Percentiles rank a stretch among this genome's conserved stretches.
Evolutionary conservation across 2,797 vertebrate genomes (phyloP).

Genomic region (Eulemur coronatus): DNA sequence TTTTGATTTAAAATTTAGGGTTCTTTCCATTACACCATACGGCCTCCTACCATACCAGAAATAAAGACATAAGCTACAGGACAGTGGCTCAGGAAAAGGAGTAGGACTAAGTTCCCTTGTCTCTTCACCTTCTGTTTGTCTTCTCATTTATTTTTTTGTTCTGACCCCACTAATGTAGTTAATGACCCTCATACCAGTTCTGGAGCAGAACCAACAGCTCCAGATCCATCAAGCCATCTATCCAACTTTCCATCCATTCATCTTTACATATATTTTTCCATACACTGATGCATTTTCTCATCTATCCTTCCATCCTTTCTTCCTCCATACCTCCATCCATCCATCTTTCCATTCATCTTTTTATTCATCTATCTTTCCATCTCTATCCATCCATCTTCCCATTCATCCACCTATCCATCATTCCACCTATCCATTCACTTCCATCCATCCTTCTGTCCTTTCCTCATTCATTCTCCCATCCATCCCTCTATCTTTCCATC

Average conservation of each 20-base stretch:
- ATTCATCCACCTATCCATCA: background rate
- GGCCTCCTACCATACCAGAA: background rate
- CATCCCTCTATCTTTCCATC: background rate
- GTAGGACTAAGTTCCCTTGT: background rate
- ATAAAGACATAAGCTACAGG: background rate
- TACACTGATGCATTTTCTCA: background rate
- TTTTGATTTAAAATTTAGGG: background rate
- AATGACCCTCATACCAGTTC: background rate
- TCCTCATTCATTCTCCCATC: background rate
- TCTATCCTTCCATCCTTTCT: background rate
- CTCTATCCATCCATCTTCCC: background rate
- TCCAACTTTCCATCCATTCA: background rate
- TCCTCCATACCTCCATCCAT: background rate
- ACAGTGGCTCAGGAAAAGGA: background rate
- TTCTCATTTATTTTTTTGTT: background rate
- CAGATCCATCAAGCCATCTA: background rate
- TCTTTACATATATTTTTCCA: background rate
- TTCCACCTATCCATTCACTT: too few relatives aligned
- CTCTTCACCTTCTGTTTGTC: background rate
- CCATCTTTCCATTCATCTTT: background rate
- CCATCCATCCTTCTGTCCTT: background rate
- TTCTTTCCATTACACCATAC: background rate
- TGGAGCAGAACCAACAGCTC: background rate
- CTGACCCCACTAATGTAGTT: background rate
- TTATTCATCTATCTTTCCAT: background rate